Evolutionary conservation across 2,888 invertebrate genomes (phyloP).

Genomic region (Ormyrus rosae): DNA sequence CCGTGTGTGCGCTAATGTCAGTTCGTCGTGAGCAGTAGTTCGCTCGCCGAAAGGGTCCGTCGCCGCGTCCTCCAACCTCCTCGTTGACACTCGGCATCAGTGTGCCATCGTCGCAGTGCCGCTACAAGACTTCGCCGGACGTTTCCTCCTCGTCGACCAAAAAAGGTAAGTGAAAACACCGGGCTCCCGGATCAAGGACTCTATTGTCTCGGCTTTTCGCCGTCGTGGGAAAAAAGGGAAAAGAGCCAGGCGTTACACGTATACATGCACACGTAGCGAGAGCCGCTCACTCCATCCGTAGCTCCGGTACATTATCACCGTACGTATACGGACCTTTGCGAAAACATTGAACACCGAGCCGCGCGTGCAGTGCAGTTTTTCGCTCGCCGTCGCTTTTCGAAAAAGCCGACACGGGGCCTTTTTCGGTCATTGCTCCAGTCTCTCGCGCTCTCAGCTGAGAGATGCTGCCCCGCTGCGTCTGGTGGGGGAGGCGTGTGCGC

Average conservation of each 20-base stretch:
- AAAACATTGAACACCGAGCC: conserved; percentile 35
- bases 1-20: conserved; percentile 19
- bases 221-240: too few relatives aligned
- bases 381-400: neutral
- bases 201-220: too few relatives aligned
- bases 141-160: conserved; percentile 39
- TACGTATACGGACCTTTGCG: conserved; percentile 20
- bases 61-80: neutral
- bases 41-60: neutral
- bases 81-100: neutral
- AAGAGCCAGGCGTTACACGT: too few relatives aligned
- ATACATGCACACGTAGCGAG: too few relatives aligned
- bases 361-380: neutral
- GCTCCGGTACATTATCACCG: neutral
- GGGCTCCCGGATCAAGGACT: conserved; percentile 1
- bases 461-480: conserved; percentile 10
- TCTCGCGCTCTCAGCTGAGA: conserved; percentile 47
- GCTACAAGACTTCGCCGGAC: conserved; percentile 8
- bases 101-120: neutral
- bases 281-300: too few relatives aligned
- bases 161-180: conserved; percentile 28
- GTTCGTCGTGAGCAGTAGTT: conserved; percentile 15
- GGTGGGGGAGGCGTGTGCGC: too few relatives aligned
- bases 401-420: too few relatives aligned
- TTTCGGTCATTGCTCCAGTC: conserved; percentile 49